Conservation (phyloP, 2,113 vertebrate species). For the Neogale vison region DNA sequence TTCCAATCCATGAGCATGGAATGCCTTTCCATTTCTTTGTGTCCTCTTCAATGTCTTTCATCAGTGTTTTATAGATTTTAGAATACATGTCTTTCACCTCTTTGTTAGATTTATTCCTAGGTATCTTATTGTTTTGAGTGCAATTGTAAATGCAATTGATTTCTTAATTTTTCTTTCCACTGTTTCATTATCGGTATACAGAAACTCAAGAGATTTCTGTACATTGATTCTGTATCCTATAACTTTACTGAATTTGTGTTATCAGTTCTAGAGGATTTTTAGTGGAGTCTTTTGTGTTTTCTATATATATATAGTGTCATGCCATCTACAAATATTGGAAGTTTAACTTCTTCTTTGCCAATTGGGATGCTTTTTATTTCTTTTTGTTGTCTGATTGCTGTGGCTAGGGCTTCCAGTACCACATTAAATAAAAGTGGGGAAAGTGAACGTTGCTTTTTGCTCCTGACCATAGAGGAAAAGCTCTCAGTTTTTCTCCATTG, state of each 20-base stretch:
- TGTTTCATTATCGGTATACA: neutral
- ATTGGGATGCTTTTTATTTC: neutral
- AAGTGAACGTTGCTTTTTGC: neutral
- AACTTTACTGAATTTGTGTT: neutral
- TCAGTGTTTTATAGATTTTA: neutral
- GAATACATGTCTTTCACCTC: neutral
- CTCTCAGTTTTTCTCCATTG: neutral
- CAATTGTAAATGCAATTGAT: neutral
- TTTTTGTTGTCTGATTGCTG: neutral
- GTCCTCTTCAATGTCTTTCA: neutral
- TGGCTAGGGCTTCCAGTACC: neutral
- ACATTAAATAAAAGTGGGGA: neutral
- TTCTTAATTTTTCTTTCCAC: neutral
- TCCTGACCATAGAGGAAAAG: neutral
- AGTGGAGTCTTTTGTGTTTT: neutral
- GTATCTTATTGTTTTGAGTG: neutral
- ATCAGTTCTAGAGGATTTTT: neutral
- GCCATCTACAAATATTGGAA: neutral
- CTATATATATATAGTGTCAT: neutral
- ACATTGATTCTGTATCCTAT: neutral
- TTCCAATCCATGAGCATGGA: neutral
- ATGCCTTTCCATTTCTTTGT: neutral
- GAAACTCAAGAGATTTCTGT: neutral
- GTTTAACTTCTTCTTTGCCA: neutral
- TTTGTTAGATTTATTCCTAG: neutral